Conservation (phyloP, 2,797 vertebrate genomes). For the Pseudocheirus occidentalis region DNA sequence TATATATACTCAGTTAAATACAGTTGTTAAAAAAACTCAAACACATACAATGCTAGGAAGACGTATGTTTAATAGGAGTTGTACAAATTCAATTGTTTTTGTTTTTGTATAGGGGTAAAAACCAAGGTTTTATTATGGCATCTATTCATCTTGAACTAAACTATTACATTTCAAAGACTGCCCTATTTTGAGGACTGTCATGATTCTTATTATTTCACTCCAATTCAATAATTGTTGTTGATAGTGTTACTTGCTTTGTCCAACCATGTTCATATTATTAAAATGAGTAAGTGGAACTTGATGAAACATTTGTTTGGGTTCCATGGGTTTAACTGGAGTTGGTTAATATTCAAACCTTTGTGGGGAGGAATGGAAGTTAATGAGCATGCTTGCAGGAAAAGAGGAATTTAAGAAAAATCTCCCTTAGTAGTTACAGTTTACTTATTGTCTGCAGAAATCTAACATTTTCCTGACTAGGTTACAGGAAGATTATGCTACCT, state of each 20-base stretch:
- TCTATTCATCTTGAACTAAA: conserved; percentile 82
- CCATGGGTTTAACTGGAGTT: conserved; percentile 77
- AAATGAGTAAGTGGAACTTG: conserved; percentile 77
- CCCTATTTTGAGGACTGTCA: conserved; percentile 80
- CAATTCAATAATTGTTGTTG: conserved; percentile 78
- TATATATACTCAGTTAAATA: conserved; percentile 80
- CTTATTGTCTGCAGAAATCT: conserved; percentile 79
- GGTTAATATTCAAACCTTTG: conserved; percentile 72
- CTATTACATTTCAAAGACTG: conserved; percentile 82
- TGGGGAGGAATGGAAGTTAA: conserved; percentile 77
- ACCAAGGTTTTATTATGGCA: conserved; percentile 82
- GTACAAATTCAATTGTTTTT: conserved; percentile 82
- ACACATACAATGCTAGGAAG: conserved; percentile 80
- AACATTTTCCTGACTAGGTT: conserved; percentile 83
- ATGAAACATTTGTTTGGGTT: conserved; percentile 76
- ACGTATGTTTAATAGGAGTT: conserved; percentile 83
- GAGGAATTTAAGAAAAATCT: conserved; percentile 76
- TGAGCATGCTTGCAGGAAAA: conserved; percentile 77
- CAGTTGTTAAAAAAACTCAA: conserved; percentile 81
- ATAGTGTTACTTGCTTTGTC: conserved; percentile 80
- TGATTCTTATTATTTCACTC: conserved; percentile 82
- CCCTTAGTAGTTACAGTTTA: conserved; percentile 71
- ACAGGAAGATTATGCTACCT: conserved; percentile 74
- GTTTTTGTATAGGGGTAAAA: conserved; percentile 79
- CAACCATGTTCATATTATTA: conserved; percentile 77